Conservation (phyloP, 2,888 invertebrate species). For the Furcula furcula region DNA sequence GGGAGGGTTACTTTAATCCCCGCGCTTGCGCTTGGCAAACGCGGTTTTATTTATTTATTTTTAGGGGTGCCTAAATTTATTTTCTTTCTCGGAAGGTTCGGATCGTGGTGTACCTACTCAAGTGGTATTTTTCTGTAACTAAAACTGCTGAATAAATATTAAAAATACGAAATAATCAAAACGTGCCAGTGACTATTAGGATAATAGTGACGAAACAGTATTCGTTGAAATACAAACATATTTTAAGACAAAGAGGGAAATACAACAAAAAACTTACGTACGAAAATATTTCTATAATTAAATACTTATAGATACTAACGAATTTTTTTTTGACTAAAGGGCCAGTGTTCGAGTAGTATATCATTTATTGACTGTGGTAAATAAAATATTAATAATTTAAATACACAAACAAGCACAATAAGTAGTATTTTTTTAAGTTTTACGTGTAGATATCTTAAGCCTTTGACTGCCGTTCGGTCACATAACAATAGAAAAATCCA, state of each 20-base stretch:
- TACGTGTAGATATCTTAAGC: slow-evolving; percentile 22
- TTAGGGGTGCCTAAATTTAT: too few species aligned
- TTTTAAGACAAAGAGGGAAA: slow-evolving; percentile 36
- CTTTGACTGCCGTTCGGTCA: too few species aligned
- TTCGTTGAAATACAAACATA: slow-evolving; percentile 29
- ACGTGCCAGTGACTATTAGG: slow-evolving; percentile 49
- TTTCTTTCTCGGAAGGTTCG: too few species aligned
- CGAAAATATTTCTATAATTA: slow-evolving; percentile 49
- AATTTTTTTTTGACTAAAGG: slow-evolving; percentile 70
- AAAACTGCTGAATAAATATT: slow-evolving; percentile 23
- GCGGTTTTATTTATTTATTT: too few species aligned
- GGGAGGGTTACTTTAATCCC: too few species aligned
- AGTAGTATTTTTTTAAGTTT: slow-evolving; percentile 21
- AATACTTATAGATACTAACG: slow-evolving; percentile 75
- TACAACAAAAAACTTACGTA: slow-evolving; percentile 55
- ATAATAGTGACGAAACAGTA: slow-evolving; percentile 38
- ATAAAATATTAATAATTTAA: slow-evolving; percentile 29
- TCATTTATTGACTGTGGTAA: slow-evolving; percentile 26
- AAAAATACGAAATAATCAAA: slow-evolving; percentile 35
- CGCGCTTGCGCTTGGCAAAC: too few species aligned
- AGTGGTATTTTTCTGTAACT: slow-evolving; percentile 27
- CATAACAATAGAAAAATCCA: too few species aligned
- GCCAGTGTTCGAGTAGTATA: slow-evolving; percentile 66
- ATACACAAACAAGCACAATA: slow-evolving; percentile 50
- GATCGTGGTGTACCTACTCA: too few species aligned